Percentiles rank a stretch among this genome's conserved stretches.
Conservation (phyloP, 2,888 invertebrate genomes). For the Octodonta nipae region DNA sequence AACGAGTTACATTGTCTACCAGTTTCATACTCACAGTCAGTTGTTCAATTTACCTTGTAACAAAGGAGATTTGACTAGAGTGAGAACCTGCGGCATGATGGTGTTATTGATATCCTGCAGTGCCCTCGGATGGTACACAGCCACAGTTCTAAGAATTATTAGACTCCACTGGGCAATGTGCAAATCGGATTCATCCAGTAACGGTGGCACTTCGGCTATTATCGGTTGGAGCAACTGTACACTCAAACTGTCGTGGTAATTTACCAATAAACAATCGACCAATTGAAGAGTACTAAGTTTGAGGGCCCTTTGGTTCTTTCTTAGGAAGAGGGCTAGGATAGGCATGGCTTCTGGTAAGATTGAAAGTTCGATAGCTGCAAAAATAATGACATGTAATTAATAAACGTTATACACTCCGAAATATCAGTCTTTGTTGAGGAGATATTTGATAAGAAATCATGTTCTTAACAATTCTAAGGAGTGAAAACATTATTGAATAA, state of each 20-base stretch:
- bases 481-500: not conserved
- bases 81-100: constrained; percentile 73
- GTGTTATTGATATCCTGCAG: constrained; percentile 57
- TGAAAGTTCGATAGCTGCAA: constrained; percentile 15
- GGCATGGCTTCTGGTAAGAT: constrained; percentile 70
- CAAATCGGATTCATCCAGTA: constrained; percentile 86
- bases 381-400: constrained; percentile 2
- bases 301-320: constrained; percentile 91
- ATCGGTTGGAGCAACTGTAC: constrained; percentile 62
- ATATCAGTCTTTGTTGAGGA: constrained; percentile 72
- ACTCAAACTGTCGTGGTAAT: constrained; percentile 55
- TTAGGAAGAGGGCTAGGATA: constrained; percentile 80
- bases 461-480: too few species aligned
- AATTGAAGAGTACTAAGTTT: constrained; percentile 82
- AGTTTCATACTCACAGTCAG: too few species aligned
- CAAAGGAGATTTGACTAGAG: constrained; percentile 79
- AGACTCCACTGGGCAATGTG: constrained; percentile 91
- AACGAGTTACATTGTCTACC: too few species aligned
- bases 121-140: constrained; percentile 63
- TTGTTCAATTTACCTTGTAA: constrained; percentile 68
- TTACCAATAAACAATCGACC: constrained; percentile 78
- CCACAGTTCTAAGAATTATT: constrained; percentile 69
- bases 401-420: not conserved
- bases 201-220: constrained; percentile 75
- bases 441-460: too few species aligned